phyloP scores from a whole-genome alignment of 2,888 invertebrate genomes.

The Drosophila suboccidentalis region DNA sequence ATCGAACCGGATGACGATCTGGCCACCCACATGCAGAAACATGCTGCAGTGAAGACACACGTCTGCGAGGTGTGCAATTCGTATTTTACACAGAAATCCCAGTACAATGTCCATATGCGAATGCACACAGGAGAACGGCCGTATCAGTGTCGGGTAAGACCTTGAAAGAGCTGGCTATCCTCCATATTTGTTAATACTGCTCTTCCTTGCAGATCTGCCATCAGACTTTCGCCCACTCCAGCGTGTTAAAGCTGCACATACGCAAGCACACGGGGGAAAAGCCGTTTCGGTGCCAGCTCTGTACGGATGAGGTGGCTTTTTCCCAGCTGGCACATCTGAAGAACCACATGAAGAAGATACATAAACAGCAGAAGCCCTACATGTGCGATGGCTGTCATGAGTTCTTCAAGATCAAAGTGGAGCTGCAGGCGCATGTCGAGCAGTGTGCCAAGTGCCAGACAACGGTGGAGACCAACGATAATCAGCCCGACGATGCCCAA shows the following conservation, averaged over 20 bases:
- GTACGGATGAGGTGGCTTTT: constrained; percentile 89
- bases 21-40: constrained; percentile 92
- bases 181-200: not conserved
- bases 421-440: constrained; percentile 89
- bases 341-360: constrained; percentile 94
- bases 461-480: constrained; percentile 36
- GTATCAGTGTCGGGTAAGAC: constrained; percentile 90
- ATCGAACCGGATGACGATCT: constrained; percentile 93
- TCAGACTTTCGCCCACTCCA: constrained; percentile 91
- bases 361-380: constrained; percentile 92
- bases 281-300: constrained; percentile 91
- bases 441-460: constrained; percentile 83
- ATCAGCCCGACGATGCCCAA: constrained; percentile 83
- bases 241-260: constrained; percentile 93
- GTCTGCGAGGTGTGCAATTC: constrained; percentile 92
- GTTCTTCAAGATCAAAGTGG: constrained; percentile 91
- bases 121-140: constrained; percentile 95
- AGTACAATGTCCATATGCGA: constrained; percentile 93
- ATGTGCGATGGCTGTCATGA: constrained; percentile 90
- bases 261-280: constrained; percentile 94
- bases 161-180: fast-evolving
- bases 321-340: constrained; percentile 94
- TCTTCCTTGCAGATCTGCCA: constrained; percentile 79
- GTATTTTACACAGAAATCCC: constrained; percentile 93
- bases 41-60: constrained; percentile 90